A percentile compares a stretch with the other conserved stretches of the same genome.
Evolutionary conservation across 2,113 vertebrate species (phyloP).

Genomic region (Callipepla squamata): DNA sequence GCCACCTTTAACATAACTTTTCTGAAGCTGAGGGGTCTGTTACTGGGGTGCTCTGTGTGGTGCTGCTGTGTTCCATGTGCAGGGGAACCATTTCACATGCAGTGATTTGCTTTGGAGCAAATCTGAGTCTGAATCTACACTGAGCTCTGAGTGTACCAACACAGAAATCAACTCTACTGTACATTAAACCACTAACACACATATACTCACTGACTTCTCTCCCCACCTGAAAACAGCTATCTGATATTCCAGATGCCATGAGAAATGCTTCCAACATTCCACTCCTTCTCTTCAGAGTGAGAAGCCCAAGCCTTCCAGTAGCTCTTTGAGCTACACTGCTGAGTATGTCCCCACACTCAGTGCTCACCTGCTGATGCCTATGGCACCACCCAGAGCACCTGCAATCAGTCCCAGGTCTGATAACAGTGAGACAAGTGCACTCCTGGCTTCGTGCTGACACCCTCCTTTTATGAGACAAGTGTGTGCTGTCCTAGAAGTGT

Average conservation of each 20-base stretch:
- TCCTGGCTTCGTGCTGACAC: not conserved
- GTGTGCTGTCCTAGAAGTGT: not conserved
- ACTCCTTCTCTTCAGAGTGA: not conserved
- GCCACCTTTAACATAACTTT: not conserved
- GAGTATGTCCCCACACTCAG: rapidly evolving
- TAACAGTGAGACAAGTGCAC: not conserved
- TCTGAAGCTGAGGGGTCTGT: not conserved
- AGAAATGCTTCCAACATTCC: not conserved
- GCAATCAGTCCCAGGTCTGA: not conserved
- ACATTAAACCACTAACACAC: not conserved
- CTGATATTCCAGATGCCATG: not conserved
- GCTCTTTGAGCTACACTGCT: rapidly evolving
- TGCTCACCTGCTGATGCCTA: not conserved
- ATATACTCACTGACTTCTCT: not conserved
- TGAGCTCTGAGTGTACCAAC: not conserved
- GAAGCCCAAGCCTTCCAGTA: not conserved
- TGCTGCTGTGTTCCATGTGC: not conserved
- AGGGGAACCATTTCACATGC: not conserved
- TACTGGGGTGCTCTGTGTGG: not conserved
- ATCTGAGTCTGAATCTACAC: too few relatives aligned
- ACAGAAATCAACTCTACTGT: not conserved
- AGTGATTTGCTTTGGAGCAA: not conserved
- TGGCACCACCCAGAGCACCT: not conserved
- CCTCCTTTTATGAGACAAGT: not conserved
- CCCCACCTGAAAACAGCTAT: not conserved